Evolutionary conservation across 1,140 invertebrate species (phyloP).

Genomic region (Anadara kagoshimensis): DNA sequence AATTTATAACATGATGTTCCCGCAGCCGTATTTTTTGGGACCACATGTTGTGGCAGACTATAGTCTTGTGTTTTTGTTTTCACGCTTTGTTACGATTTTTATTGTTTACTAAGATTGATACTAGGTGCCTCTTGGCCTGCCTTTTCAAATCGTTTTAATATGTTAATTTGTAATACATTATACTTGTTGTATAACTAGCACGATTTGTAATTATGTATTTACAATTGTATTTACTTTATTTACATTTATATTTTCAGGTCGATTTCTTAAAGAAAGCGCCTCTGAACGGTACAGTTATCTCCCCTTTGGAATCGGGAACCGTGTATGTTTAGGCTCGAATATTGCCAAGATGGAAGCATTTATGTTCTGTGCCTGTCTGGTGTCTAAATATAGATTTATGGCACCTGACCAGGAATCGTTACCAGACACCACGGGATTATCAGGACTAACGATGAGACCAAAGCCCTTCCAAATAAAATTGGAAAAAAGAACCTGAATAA

Average conservation of each 20-base stretch:
- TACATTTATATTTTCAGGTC: conserved; percentile 23
- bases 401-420: conserved; percentile 26
- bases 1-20: too few relatives aligned
- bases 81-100: too few relatives aligned
- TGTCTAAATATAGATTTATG: conserved; percentile 32
- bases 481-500: conserved; percentile 12
- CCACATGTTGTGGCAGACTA: too few relatives aligned
- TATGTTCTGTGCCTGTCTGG: conserved; percentile 40
- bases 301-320: conserved; percentile 44
- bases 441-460: conserved; percentile 40
- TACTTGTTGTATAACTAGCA: too few relatives aligned
- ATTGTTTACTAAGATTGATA: too few relatives aligned
- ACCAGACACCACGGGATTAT: conserved; percentile 31
- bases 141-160: too few relatives aligned
- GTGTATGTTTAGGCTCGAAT: conserved; percentile 42
- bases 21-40: too few relatives aligned
- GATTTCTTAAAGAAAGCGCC: conserved; percentile 27
- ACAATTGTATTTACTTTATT: not conserved
- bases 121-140: too few relatives aligned
- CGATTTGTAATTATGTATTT: too few relatives aligned
- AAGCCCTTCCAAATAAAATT: conserved; percentile 43
- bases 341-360: conserved; percentile 49
- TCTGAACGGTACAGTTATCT: conserved; percentile 43
- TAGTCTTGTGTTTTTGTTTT: too few relatives aligned
- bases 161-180: too few relatives aligned